phyloP scores from a whole-genome alignment of 1,140 invertebrate genomes.

The Lordiphosa stackelbergi region DNA sequence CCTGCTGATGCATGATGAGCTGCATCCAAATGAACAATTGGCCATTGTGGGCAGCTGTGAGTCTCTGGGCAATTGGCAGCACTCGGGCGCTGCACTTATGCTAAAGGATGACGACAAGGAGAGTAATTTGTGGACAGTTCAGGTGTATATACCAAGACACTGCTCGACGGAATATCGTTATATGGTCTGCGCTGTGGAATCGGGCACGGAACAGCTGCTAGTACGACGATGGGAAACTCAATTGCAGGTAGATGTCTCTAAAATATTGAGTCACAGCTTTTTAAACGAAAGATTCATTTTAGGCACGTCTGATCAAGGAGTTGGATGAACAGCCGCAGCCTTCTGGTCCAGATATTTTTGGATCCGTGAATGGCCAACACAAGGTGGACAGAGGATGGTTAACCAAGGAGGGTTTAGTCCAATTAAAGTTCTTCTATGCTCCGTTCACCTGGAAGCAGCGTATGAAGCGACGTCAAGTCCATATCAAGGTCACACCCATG shows the following conservation, averaged over 20 bases:
- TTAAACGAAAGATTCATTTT: conserved; percentile 1
- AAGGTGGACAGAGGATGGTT: conserved; percentile 91
- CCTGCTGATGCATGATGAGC: conserved; percentile 53
- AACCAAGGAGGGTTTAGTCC: conserved; percentile 89
- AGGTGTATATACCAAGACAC: conserved; percentile 81
- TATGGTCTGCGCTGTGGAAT: conserved; percentile 83
- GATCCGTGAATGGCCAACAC: conserved; percentile 78
- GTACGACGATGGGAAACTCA: conserved; percentile 92
- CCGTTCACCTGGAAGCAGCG: conserved; percentile 89
- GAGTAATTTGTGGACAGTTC: conserved; percentile 79
- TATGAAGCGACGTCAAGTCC: conserved; percentile 83
- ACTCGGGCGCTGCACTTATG: conserved; percentile 78
- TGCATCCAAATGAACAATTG: conserved; percentile 74
- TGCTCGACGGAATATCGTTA: conserved; percentile 87
- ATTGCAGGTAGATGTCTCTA: conserved; percentile 78
- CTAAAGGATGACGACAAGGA: conserved; percentile 44
- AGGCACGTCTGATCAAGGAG: conserved; percentile 80
- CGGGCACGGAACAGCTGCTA: conserved; percentile 80
- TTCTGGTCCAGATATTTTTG: conserved; percentile 80
- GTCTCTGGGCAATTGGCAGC: conserved; percentile 78
- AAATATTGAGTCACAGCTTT: too few species aligned
- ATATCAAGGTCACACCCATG: conserved; percentile 88
- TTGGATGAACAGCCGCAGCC: conserved; percentile 57
- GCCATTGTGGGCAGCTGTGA: conserved; percentile 78
- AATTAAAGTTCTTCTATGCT: conserved; percentile 91